phyloP scores from a whole-genome alignment of 1,140 invertebrate species.

The Chymomyza costata region DNA sequence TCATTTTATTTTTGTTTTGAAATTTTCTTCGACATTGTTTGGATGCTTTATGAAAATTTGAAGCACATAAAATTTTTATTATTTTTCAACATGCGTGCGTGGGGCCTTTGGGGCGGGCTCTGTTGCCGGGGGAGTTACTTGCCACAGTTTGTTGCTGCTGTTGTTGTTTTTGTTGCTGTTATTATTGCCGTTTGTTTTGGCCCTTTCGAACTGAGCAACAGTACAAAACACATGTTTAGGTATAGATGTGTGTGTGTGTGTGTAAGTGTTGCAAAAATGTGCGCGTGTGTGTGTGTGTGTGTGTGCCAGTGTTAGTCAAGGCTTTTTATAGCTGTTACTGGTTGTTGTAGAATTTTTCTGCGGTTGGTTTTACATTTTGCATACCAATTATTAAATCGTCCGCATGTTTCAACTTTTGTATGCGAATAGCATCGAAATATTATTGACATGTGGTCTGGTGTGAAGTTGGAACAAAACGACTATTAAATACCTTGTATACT shows the following conservation, averaged over 20 bases:
- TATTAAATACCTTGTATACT: too few relatives aligned
- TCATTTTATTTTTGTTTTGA: constrained; percentile 12
- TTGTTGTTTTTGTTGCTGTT: too few relatives aligned
- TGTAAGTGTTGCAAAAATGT: constrained; percentile 3
- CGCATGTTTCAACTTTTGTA: background rate
- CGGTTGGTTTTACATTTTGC: constrained; percentile 1
- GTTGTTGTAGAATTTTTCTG: constrained; percentile 24
- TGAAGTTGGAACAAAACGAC: too few relatives aligned
- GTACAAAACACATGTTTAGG: too few relatives aligned
- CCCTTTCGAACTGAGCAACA: too few relatives aligned
- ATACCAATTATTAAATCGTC: constrained; percentile 30
- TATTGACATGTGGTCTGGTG: background rate
- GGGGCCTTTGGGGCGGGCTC: too few relatives aligned
- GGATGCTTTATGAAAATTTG: constrained; percentile 51
- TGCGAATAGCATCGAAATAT: background rate
- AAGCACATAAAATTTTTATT: constrained; percentile 59
- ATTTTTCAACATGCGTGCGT: constrained; percentile 44
- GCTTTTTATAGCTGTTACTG: background rate
- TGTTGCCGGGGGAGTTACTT: too few relatives aligned
- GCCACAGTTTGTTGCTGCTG: too few relatives aligned
- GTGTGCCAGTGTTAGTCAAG: background rate
- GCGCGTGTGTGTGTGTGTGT: constrained; percentile 1
- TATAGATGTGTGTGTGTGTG: constrained; percentile 10
- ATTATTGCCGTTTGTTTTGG: too few relatives aligned
- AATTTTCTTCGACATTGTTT: constrained; percentile 43